Percentiles rank a stretch among this genome's conserved stretches.
phyloP scores from a whole-genome alignment of 2,113 vertebrate species.

The Tapirus terrestris region DNA sequence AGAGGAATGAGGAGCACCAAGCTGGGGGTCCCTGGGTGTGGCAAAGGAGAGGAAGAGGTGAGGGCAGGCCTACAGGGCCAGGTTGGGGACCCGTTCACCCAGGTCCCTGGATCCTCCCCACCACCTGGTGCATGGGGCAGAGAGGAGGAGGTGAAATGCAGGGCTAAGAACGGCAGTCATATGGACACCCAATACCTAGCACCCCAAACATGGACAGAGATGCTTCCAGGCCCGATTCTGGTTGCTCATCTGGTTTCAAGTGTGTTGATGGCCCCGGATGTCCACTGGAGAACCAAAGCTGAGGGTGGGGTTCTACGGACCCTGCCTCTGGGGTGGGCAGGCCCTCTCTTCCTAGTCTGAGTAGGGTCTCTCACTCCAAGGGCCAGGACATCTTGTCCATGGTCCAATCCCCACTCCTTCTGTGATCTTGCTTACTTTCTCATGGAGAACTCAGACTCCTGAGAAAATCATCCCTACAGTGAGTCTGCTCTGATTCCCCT shows the following conservation, averaged over 20 bases:
- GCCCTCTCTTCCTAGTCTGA: neutral
- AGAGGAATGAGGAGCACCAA: constrained; percentile 38
- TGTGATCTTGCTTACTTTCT: neutral
- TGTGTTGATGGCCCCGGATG: neutral
- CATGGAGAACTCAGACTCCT: neutral
- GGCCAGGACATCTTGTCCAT: neutral
- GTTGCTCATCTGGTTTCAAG: neutral
- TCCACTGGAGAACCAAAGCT: neutral
- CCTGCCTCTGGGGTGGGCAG: neutral
- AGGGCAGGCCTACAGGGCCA: neutral
- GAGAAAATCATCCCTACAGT: neutral
- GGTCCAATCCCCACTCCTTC: neutral
- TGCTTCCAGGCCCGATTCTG: neutral
- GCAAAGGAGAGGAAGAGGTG: neutral
- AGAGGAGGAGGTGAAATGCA: neutral
- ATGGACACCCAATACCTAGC: neutral
- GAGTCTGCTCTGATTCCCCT: neutral
- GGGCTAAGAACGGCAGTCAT: neutral
- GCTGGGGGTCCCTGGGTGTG: neutral
- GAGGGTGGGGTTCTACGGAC: neutral
- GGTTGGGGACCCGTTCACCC: neutral
- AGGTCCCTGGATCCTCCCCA: neutral
- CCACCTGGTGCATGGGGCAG: neutral
- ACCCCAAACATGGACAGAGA: rapidly evolving
- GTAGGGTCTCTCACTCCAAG: neutral